Conservation (phyloP, 2,888 invertebrate species). For the Globia sparganii region DNA sequence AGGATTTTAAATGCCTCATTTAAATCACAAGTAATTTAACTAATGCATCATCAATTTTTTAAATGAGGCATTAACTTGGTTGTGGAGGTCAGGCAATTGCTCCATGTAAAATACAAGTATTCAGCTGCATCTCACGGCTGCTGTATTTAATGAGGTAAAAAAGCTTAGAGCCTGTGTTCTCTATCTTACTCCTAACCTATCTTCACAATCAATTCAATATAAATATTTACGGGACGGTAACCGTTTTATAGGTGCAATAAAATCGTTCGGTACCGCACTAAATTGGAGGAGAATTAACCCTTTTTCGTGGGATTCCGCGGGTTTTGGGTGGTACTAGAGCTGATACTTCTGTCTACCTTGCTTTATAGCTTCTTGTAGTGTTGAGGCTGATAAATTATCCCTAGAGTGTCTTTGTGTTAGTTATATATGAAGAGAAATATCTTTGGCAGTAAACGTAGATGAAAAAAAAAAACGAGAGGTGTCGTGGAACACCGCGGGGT, state of each 20-base stretch:
- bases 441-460: background rate
- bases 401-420: background rate
- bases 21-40: no score
- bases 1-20: no score
- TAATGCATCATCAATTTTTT: background rate
- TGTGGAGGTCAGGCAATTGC: no score
- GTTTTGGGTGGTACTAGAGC: conserved; percentile 11
- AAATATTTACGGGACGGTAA: conserved; percentile 76
- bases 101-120: no score
- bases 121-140: no score
- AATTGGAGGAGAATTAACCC: conserved; percentile 73
- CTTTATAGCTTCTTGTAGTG: conserved; percentile 37
- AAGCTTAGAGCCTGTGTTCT: conserved; percentile 20
- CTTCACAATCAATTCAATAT: conserved; percentile 74
- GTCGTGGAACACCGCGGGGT: no score
- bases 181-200: conserved; percentile 56
- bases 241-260: conserved; percentile 78
- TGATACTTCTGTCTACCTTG: conserved; percentile 34
- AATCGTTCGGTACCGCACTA: conserved; percentile 73
- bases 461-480: background rate
- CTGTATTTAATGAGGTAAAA: background rate
- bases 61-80: no score
- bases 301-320: conserved; percentile 51
- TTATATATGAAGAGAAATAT: conserved; percentile 17
- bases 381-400: conserved; percentile 25